Evolutionary conservation across 2,113 vertebrate species (phyloP).

Genomic region (Bos javanicus): DNA sequence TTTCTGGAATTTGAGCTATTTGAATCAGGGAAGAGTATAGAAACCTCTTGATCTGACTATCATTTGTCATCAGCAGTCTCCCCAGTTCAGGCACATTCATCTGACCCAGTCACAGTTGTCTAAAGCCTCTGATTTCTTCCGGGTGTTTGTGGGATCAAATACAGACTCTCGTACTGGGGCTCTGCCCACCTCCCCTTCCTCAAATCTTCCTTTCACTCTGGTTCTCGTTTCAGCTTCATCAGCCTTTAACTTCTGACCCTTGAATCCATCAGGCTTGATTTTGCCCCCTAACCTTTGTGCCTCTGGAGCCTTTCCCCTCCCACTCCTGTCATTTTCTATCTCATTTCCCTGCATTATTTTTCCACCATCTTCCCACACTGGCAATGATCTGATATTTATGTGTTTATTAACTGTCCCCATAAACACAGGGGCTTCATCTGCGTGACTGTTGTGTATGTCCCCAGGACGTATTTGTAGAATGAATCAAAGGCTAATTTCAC

Average conservation of each 20-base stretch:
- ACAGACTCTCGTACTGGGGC: not conserved
- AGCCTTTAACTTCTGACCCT: not conserved
- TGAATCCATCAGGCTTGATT: not conserved
- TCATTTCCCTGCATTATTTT: not conserved
- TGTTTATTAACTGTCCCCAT: not conserved
- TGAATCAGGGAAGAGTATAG: not conserved
- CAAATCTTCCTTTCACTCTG: not conserved
- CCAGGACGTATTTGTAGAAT: not conserved
- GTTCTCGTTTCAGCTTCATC: not conserved
- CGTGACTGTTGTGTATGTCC: accelerated
- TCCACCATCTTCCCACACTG: not conserved
- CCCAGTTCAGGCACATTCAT: not conserved
- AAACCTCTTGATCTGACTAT: not conserved
- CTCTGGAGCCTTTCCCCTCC: not conserved
- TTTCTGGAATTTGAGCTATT: not conserved
- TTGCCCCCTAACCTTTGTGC: not conserved
- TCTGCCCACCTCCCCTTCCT: not conserved
- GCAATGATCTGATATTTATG: not conserved
- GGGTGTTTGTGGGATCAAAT: not conserved
- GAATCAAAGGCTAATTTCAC: not conserved
- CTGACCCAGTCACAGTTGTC: not conserved
- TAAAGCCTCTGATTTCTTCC: not conserved
- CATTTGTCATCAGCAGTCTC: not conserved
- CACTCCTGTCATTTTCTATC: too few species aligned
- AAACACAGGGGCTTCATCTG: not conserved